Evolutionary conservation across 2,888 invertebrate species (phyloP), one percentile per base, ranked within the genome.

Genomic region (Meloe dianella): DNA sequence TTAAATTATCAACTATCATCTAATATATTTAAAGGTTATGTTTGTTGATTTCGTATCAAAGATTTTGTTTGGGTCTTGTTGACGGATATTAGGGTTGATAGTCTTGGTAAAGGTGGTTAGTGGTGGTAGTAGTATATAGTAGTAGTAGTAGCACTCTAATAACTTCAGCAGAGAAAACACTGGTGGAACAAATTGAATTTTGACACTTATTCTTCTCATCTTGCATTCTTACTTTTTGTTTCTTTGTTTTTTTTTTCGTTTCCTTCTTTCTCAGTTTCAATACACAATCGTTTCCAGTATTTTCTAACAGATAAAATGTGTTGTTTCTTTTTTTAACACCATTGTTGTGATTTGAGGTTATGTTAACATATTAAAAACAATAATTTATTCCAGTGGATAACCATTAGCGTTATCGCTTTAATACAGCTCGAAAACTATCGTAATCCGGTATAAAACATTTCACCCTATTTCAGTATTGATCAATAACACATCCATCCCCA

Each of bases 361-460:
- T 30, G 51, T 3, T 61, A 57, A 32, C 32, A 68, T 65, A 65
- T 65, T 62, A 76, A 74, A 78, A 77, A 74, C 74, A 68, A 76
- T 77, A 76, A 76, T 78, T 78, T 73, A 77, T 73, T 69, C 69
- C 67, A 61, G 68, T 70, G 75, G 75, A 76, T 75, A 75, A 76
- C 76, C 74, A 77, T 77, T 77, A 77, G 75, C 71, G 76, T 77
- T 78, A 78, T 78, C 78, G 75, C 71, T 70, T 71, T 72, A 72
- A 74, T 76, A 73, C 77, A 78, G 76, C 75, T 54, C 76, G 74
- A 78, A 78, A 77, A 77, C 78, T 77, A 78, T 77, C 76, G 72
- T 78, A 78, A 78, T 77, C 41, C 77, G 58, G 73, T 73, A 73
- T 76, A 71, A 75, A 77, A 71, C 73, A 71, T 74, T 6, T 12